Conservation (phyloP, 2,797 vertebrate genomes). For the Crax fasciolata region DNA sequence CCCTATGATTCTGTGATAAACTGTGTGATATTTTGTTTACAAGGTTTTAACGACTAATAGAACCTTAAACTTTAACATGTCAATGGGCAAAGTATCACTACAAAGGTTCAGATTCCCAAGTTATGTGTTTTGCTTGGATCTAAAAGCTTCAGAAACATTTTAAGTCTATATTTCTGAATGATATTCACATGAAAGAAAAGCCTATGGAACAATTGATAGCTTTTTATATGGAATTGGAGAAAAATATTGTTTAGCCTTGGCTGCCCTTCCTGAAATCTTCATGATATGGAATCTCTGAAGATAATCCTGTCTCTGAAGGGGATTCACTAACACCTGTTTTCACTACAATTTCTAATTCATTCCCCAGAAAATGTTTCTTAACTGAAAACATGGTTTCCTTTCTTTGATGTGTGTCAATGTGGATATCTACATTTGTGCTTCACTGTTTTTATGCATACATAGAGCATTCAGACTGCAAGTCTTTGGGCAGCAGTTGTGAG, state of each 20-base stretch:
- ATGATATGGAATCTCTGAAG: not conserved
- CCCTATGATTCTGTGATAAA: too few relatives aligned
- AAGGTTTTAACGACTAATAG: conserved; percentile 14
- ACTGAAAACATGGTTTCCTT: not conserved
- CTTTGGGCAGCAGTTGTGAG: not conserved
- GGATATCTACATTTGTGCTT: not conserved
- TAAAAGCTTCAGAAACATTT: not conserved
- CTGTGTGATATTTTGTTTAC: conserved; percentile 2
- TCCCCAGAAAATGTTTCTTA: not conserved
- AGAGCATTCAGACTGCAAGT: not conserved
- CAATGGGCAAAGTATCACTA: not conserved
- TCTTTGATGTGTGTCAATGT: not conserved
- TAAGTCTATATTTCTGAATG: not conserved
- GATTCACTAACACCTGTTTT: not conserved
- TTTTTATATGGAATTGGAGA: not conserved
- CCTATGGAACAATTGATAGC: not conserved
- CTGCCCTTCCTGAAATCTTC: not conserved
- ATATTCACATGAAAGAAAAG: not conserved
- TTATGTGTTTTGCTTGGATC: conserved; percentile 6
- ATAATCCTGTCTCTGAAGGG: not conserved
- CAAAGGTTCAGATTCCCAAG: not conserved
- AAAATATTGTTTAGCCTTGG: not conserved
- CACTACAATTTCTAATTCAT: not conserved
- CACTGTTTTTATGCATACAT: not conserved
- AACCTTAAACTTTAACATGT: not conserved